Percentiles rank a stretch among this genome's conserved stretches.
phyloP scores from a whole-genome alignment of 2,888 invertebrate genomes.

The Mesochorus sp. region DNA sequence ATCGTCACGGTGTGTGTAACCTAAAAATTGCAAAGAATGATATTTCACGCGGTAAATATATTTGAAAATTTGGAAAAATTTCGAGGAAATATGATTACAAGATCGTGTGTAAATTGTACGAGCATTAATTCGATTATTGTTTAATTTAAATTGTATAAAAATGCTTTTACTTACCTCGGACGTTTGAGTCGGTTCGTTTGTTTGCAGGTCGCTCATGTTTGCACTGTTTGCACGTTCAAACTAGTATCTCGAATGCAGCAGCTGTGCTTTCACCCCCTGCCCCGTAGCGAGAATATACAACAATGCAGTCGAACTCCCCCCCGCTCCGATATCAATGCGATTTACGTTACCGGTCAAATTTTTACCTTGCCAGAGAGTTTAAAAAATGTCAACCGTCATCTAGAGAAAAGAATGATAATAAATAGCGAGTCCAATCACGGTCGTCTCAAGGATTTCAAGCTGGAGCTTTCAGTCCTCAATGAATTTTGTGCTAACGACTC shows the following conservation, averaged over 20 bases:
- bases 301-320: neutral
- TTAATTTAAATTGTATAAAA: slow-evolving; percentile 7
- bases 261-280: neutral
- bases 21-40: neutral
- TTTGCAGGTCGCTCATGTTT: slow-evolving; percentile 78
- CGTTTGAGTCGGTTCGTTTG: slow-evolving; percentile 71
- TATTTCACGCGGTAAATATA: too few relatives aligned
- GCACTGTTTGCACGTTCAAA: slow-evolving; percentile 67
- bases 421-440: neutral
- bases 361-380: too few relatives aligned
- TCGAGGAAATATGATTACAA: neutral
- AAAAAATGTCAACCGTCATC: slow-evolving; percentile 42
- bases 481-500: slow-evolving; percentile 2
- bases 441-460: neutral
- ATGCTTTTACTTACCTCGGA: slow-evolving; percentile 72
- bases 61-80: too few relatives aligned
- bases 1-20: neutral
- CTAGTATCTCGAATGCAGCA: slow-evolving; percentile 42
- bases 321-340: too few relatives aligned
- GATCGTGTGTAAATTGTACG: neutral
- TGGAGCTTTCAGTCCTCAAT: too few relatives aligned
- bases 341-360: slow-evolving; percentile 7
- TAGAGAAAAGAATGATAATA: slow-evolving; percentile 18
- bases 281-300: slow-evolving; percentile 17
- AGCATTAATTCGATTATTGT: neutral